These are phyloP conservation scores for Tryphoninae sp. DNA, from an alignment of 2,888 invertebrate genomes.

Conservation along the genomic window DNA sequence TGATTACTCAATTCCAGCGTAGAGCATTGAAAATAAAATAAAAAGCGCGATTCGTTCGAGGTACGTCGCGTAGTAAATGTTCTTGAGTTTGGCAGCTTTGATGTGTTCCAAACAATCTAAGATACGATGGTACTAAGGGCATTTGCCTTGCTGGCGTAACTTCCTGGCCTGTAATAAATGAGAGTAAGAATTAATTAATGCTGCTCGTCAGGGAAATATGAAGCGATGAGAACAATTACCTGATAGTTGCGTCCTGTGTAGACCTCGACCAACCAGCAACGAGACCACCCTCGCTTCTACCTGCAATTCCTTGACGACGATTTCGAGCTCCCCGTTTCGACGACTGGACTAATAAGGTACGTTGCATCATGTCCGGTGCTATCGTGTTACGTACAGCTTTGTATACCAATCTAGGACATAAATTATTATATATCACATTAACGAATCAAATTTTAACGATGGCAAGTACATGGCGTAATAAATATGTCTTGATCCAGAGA, in stretches of 20 bases:
- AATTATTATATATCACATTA: conserved; percentile 17
- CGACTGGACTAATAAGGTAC: conserved; percentile 83
- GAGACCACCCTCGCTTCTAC: conserved; percentile 73
- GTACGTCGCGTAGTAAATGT: conserved; percentile 17
- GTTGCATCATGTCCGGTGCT: conserved; percentile 89
- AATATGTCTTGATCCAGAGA: neutral
- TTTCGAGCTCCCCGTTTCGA: conserved; percentile 68
- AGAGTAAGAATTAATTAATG: conserved; percentile 31
- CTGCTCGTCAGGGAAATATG: neutral
- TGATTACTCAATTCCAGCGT: conserved; percentile 42
- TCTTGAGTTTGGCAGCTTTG: conserved; percentile 55
- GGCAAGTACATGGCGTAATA: neutral
- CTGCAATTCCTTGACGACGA: conserved; percentile 72
- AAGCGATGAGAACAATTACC: conserved; percentile 67
- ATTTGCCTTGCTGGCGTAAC: conserved; percentile 69
- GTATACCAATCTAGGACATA: conserved; percentile 85
- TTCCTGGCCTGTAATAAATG: conserved; percentile 67
- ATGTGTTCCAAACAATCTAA: conserved; percentile 59
- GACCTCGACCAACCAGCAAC: conserved; percentile 79
- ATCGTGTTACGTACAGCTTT: conserved; percentile 87
- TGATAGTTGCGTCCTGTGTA: conserved; percentile 79
- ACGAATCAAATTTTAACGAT: neutral
- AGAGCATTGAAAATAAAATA: neutral
- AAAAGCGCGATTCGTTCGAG: too few relatives aligned
- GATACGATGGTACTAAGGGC: conserved; percentile 78